Evolutionary conservation across 92 coral and sea anemone genomes (phyloP).

Genomic region (Plumapathes pennacea): DNA sequence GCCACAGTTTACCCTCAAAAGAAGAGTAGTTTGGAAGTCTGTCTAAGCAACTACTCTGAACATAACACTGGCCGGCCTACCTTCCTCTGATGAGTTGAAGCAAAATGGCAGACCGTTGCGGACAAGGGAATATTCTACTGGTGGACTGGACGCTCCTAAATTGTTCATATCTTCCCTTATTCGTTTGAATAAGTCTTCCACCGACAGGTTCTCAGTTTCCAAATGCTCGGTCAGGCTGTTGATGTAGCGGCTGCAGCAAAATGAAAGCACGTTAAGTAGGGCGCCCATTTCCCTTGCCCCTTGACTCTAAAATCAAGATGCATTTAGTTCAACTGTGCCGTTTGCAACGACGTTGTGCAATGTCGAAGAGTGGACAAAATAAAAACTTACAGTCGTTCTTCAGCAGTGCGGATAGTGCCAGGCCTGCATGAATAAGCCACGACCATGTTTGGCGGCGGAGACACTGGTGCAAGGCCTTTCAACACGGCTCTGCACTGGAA

Average conservation of each 20-base stretch:
- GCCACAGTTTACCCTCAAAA: too few relatives aligned
- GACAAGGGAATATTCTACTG: background rate
- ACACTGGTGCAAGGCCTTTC: conserved; percentile 55
- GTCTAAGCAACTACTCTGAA: too few relatives aligned
- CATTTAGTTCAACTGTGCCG: background rate
- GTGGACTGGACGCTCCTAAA: too few relatives aligned
- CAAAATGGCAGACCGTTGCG: conserved; percentile 9
- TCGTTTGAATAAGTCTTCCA: too few relatives aligned
- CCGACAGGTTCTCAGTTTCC: too few relatives aligned
- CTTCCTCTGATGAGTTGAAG: conserved; percentile 11
- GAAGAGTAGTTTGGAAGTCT: too few relatives aligned
- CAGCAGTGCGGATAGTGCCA: conserved; percentile 40
- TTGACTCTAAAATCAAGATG: too few relatives aligned
- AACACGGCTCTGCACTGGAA: conserved; percentile 15
- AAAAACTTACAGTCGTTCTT: conserved; percentile 61
- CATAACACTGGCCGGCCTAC: background rate
- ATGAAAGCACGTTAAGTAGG: too few relatives aligned
- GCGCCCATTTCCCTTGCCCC: too few relatives aligned
- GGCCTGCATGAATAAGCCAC: conserved; percentile 75
- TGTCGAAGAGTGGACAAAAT: background rate
- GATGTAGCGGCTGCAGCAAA: too few relatives aligned
- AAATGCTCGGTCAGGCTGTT: too few relatives aligned
- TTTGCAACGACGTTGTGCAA: background rate
- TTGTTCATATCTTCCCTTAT: too few relatives aligned
- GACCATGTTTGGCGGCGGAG: conserved; percentile 60